Evolutionary conservation across 1,140 invertebrate genomes (phyloP).

Genomic region (Caenorhabditis tropicalis): DNA sequence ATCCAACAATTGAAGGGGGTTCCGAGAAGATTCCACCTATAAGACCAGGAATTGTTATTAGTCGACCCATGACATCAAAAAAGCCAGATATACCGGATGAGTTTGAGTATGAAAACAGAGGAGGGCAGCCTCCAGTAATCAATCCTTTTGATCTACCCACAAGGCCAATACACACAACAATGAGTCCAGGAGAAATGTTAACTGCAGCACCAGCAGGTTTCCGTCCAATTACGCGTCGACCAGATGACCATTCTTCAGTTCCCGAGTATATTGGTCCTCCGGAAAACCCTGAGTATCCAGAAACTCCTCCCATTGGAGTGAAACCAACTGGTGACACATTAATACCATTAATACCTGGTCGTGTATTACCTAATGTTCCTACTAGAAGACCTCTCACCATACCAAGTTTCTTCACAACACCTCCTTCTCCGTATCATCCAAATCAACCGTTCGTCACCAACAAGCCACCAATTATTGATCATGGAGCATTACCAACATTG

Average conservation of each 20-base stretch:
- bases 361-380: background rate
- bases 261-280: background rate
- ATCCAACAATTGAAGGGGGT: background rate
- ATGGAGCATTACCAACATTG: conserved; percentile 2
- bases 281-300: background rate
- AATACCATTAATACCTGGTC: background rate
- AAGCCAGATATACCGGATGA: background rate
- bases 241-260: background rate
- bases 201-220: background rate
- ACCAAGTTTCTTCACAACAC: background rate
- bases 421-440: background rate
- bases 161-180: background rate
- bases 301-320: background rate
- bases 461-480: background rate
- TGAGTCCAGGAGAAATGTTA: background rate
- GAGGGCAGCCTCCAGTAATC: background rate
- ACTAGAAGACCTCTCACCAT: background rate
- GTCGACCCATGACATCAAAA: conserved; percentile 12
- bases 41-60: background rate
- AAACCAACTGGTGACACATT: background rate
- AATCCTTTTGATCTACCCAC: conserved; percentile 32
- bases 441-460: background rate
- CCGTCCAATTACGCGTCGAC: background rate
- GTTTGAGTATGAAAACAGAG: background rate
- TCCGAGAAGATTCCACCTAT: conserved; percentile 14